Evolutionary conservation across 2,113 vertebrate genomes (phyloP).

Genomic region (Tychaedon coryphoeus): DNA sequence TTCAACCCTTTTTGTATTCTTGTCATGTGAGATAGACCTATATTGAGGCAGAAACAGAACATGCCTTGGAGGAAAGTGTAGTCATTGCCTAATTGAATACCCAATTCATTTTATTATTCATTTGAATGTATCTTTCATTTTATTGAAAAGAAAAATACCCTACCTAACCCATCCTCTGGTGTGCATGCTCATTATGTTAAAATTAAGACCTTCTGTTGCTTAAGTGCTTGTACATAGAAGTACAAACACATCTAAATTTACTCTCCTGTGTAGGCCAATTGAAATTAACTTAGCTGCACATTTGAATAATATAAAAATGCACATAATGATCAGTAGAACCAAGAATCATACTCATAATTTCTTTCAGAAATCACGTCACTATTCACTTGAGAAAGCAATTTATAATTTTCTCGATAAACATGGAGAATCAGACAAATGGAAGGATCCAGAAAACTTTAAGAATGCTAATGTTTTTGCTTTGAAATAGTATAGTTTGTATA

Average conservation of each 20-base stretch:
- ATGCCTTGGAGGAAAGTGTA: background rate
- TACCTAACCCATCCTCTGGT: background rate
- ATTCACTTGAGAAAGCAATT: background rate
- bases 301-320: slow-evolving; percentile 5
- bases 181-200: background rate
- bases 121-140: background rate
- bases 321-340: background rate
- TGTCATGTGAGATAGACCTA: background rate
- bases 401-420: background rate
- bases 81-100: background rate
- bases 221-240: background rate
- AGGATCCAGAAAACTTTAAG: background rate
- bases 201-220: slow-evolving; percentile 2
- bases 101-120: background rate
- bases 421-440: background rate
- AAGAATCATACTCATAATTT: background rate
- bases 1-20: background rate
- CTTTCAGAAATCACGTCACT: background rate
- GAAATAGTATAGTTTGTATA: background rate
- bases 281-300: background rate
- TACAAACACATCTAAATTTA: slow-evolving; percentile 10
- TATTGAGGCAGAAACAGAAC: background rate
- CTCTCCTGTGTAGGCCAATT: background rate
- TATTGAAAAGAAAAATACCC: background rate
- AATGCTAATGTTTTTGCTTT: background rate